Base-by-base conservation (phyloP, 2,888 invertebrate species). In the Sphinx pinastri region DNA sequence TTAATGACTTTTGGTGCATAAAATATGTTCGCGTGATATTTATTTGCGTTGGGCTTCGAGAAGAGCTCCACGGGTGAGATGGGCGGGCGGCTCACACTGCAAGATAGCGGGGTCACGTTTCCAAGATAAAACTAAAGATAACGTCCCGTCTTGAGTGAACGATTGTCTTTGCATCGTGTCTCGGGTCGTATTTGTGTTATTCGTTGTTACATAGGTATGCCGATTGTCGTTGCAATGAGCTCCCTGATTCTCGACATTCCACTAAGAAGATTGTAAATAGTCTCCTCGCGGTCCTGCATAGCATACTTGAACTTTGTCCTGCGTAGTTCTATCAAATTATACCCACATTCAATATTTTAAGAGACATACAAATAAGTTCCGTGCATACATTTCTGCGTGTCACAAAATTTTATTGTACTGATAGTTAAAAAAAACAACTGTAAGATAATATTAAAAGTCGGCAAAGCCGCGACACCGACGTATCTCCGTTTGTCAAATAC, bases 101-200 rank as follows among this genome's bases (percentile, higher is more conserved):
- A 69, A 78, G 93, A 93, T 92, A 93, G 88, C 77, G 86, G 88
- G 93, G 93, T 93, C 94, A 91, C 92, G 92, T 91, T 90, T 89
- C 82, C 77, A 73, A 89, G 94, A 93, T 93, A 93, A 91, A 84
- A 81, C 78, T 67, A 25, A 57, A 86, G 93, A 93, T 94, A 94
- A 90, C 80, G 74, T 57, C 75, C 74, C 88, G 85, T 88, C 89
- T 91, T 90, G 89, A 87, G 85, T 82, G 81, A 80, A 79, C 88
- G 88, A 88, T 90, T 91, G 91, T 93, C 88, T 89, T 84, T 79
- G 82, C 80, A 71, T 81, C 80, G 77, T 76, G 76, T 77, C 76
- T 75, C 74, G 71, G 73, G 72, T 71, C 75, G 73, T 73, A 78
- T 72, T 75, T 68, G 73, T 75, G 63, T 63, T 63, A 63, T 47